A percentile compares a stretch with the other conserved stretches of the same genome.
Evolutionary conservation across 2,113 vertebrate genomes (phyloP).

Genomic region (Cynocephalus volans): DNA sequence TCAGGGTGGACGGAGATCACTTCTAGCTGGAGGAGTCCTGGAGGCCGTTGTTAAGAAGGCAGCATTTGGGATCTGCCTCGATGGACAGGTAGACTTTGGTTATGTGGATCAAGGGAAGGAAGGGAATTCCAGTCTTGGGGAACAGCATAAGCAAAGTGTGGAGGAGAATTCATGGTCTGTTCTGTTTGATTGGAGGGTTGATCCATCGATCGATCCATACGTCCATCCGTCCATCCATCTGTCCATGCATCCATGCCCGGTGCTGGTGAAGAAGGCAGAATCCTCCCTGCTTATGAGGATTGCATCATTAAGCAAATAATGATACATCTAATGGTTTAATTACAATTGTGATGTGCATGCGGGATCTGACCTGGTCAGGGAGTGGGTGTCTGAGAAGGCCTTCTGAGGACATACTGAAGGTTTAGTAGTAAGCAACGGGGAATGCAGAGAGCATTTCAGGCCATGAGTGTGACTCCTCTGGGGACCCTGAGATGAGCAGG

Average conservation of each 20-base stretch:
- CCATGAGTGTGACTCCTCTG: background rate
- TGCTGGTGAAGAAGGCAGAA: background rate
- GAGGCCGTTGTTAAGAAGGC: background rate
- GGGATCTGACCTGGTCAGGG: background rate
- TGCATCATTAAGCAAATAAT: too few relatives aligned
- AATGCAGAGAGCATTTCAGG: background rate
- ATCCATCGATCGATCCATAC: rapidly evolving
- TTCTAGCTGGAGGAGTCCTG: too few relatives aligned
- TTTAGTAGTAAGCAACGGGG: too few relatives aligned
- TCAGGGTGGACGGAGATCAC: background rate
- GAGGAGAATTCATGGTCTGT: background rate
- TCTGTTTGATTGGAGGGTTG: rapidly evolving
- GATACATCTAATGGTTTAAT: background rate
- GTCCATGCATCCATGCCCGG: rapidly evolving
- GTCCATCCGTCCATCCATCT: background rate
- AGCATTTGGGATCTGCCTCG: background rate
- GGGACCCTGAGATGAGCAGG: background rate
- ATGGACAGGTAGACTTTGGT: background rate
- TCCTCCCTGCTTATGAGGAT: background rate
- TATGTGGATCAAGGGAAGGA: background rate
- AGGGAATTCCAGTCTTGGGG: too few relatives aligned
- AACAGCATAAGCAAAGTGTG: rapidly evolving
- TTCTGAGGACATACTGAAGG: background rate
- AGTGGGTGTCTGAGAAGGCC: background rate
- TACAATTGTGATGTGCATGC: rapidly evolving